Conservation (phyloP, 2,888 invertebrate species). For the Cheiracanthium punctorium region DNA sequence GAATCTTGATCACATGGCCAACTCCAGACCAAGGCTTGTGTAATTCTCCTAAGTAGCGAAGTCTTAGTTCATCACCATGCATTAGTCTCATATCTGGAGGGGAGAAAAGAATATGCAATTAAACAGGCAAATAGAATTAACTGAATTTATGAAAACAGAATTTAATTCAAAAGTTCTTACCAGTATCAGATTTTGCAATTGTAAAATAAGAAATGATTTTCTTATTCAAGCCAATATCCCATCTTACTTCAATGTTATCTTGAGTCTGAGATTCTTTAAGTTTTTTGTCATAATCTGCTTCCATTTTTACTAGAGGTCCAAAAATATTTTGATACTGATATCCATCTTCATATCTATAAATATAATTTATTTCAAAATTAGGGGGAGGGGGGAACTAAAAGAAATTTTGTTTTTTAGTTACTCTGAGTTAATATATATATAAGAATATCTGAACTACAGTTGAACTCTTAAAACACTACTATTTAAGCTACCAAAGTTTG, state of each 20-base stretch:
- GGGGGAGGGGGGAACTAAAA: too few species aligned
- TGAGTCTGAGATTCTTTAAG: slow-evolving; percentile 98
- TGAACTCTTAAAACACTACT: too few species aligned
- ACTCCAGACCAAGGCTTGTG: slow-evolving; percentile 98
- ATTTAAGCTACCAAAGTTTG: too few species aligned
- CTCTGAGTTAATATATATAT: too few species aligned
- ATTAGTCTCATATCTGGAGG: slow-evolving; percentile 93
- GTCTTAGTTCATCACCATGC: slow-evolving; percentile 97
- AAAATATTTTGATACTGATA: slow-evolving; percentile 99
- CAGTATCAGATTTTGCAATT: slow-evolving; percentile 95
- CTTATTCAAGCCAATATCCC: slow-evolving; percentile 99
- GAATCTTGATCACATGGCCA: slow-evolving; percentile 92
- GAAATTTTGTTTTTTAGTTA: too few species aligned
- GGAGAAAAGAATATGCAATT: not conserved
- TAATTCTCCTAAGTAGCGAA: slow-evolving; percentile 89
- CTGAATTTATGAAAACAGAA: not conserved
- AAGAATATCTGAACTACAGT: too few species aligned
- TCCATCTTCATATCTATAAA: slow-evolving; percentile 93
- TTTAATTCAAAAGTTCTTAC: slow-evolving; percentile 74
- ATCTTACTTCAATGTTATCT: slow-evolving; percentile 97
- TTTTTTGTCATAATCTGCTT: slow-evolving; percentile 98
- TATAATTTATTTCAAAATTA: too few species aligned
- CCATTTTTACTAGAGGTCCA: slow-evolving; percentile 95
- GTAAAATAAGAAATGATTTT: slow-evolving; percentile 98
- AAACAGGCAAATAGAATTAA: not conserved